These are phyloP conservation scores for Psococerastis gibbosa DNA, from an alignment of 2,888 invertebrate genomes.

Conservation along the genomic window DNA sequence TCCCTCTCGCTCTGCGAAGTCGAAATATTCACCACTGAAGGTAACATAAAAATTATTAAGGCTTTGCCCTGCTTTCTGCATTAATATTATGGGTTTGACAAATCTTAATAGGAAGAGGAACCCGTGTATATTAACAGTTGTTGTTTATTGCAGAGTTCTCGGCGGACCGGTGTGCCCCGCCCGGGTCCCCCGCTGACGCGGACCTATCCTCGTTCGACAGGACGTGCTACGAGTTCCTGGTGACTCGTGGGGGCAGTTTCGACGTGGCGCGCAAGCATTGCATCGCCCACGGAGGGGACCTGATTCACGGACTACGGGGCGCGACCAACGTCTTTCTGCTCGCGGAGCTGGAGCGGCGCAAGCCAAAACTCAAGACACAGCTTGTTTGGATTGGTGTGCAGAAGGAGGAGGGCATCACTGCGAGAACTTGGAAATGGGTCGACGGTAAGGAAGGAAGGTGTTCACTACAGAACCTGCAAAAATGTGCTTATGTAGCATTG, in stretches of 20 bases:
- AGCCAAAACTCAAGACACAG: slow-evolving; percentile 60
- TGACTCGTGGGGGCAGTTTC: slow-evolving; percentile 63
- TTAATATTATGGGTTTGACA: slow-evolving; percentile 6
- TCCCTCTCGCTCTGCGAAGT: slow-evolving; percentile 80
- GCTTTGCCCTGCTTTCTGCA: no score
- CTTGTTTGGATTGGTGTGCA: slow-evolving; percentile 83
- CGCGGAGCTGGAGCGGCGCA: slow-evolving; percentile 62
- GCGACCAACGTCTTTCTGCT: slow-evolving; percentile 47
- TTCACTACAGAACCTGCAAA: no score
- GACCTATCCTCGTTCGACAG: slow-evolving; percentile 66
- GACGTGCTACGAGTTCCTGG: slow-evolving; percentile 77
- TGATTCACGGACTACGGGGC: slow-evolving; percentile 42
- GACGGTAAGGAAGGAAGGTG: slow-evolving; percentile 43
- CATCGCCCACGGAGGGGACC: slow-evolving; percentile 44
- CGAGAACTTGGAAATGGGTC: slow-evolving; percentile 78
- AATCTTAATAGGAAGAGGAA: not conserved
- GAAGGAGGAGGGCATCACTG: slow-evolving; percentile 65
- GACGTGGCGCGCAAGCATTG: slow-evolving; percentile 63
- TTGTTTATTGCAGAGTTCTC: slow-evolving; percentile 48
- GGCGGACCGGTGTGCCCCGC: slow-evolving; percentile 59
- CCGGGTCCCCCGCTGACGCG: slow-evolving; percentile 55
- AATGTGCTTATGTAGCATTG: no score
- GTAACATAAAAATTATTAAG: slow-evolving; percentile 28
- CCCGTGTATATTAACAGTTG: slow-evolving; percentile 13
- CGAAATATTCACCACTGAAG: slow-evolving; percentile 80